Conservation (phyloP, 2,888 invertebrate species). For the Amphimallon solstitiale region DNA sequence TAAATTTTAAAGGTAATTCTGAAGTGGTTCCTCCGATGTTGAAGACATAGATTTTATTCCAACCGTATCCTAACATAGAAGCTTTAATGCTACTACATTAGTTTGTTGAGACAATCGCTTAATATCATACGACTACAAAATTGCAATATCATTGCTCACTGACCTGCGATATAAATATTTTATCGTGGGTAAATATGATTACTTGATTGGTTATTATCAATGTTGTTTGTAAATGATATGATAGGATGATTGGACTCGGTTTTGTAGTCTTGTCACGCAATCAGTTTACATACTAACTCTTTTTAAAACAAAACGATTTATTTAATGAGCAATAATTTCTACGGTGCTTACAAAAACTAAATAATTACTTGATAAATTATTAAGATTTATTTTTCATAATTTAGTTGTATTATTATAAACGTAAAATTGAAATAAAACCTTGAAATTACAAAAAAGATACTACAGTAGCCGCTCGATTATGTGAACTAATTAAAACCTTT, state of each 20-base stretch:
- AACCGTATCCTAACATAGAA: slow-evolving; percentile 43
- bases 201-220: slow-evolving; percentile 17
- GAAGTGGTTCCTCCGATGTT: slow-evolving; percentile 43
- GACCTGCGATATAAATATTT: background rate
- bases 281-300: too few species aligned
- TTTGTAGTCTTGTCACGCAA: too few species aligned
- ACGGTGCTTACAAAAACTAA: too few species aligned
- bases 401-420: too few species aligned
- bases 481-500: too few species aligned
- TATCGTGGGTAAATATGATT: slow-evolving; percentile 1
- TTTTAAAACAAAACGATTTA: too few species aligned
- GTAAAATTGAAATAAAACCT: too few species aligned
- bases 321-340: too few species aligned
- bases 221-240: background rate
- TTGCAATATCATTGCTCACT: slow-evolving; percentile 34
- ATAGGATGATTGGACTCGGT: background rate
- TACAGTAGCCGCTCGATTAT: too few species aligned
- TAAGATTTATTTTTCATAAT: too few species aligned
- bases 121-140: slow-evolving; percentile 40
- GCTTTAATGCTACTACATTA: slow-evolving; percentile 47
- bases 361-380: too few species aligned
- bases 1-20: slow-evolving; percentile 46
- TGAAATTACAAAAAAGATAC: too few species aligned
- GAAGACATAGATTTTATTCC: slow-evolving; percentile 45
- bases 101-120: slow-evolving; percentile 42